A percentile compares a stretch with the other conserved stretches of the same genome.
Conservation (phyloP, 1,140 invertebrate genomes). For the Heterodera carotae region DNA sequence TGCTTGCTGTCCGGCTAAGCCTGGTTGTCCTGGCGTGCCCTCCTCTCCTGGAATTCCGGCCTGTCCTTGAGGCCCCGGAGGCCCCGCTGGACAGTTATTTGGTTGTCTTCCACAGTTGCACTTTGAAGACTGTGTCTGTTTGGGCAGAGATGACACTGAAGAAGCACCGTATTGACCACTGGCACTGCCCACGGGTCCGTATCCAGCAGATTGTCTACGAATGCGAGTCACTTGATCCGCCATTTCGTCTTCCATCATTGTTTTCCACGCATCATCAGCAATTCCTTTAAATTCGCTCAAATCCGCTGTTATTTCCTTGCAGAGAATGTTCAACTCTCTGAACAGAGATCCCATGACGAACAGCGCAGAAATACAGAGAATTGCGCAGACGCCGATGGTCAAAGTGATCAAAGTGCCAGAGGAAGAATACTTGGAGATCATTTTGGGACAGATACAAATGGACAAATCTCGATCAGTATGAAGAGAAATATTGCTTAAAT, state of each 20-base stretch:
- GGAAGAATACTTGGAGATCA: background rate
- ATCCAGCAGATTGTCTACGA: constrained; percentile 11
- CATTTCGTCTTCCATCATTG: constrained; percentile 46
- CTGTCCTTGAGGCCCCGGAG: constrained; percentile 33
- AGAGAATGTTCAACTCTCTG: constrained; percentile 43
- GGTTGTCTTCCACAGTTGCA: constrained; percentile 43
- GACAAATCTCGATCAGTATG: background rate
- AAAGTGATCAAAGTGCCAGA: constrained; percentile 14
- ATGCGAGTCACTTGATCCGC: background rate
- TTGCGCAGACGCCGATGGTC: constrained; percentile 31
- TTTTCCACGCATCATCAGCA: constrained; percentile 53
- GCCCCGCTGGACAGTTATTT: constrained; percentile 46
- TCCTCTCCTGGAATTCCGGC: constrained; percentile 36
- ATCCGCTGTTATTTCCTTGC: constrained; percentile 44
- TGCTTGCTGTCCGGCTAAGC: constrained; percentile 30
- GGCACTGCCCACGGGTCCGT: constrained; percentile 43
- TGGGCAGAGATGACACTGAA: background rate
- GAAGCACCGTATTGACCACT: constrained; percentile 20
- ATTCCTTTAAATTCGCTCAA: constrained; percentile 48
- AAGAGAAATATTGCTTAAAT: background rate
- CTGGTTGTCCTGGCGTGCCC: constrained; percentile 40
- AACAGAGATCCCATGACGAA: constrained; percentile 42
- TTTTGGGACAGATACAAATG: background rate
- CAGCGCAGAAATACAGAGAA: constrained; percentile 40
- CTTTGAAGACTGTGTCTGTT: background rate